These are phyloP conservation scores for Acleris literana DNA, from an alignment of 2,888 invertebrate species.

Conservation along the genomic window DNA sequence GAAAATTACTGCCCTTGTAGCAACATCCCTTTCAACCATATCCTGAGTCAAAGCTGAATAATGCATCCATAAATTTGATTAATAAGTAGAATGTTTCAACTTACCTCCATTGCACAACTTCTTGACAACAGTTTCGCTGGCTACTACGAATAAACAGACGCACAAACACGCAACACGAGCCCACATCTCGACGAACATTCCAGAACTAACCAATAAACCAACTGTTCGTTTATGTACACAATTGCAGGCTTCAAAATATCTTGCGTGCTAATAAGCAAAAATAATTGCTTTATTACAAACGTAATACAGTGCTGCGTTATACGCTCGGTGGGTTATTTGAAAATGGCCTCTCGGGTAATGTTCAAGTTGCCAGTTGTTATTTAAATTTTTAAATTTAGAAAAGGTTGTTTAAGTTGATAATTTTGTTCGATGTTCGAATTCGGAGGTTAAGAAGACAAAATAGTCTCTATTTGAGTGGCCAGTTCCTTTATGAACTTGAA, in stretches of 20 bases:
- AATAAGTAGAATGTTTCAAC: neutral
- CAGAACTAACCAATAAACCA: slow-evolving; percentile 35
- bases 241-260: neutral
- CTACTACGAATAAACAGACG: slow-evolving; percentile 36
- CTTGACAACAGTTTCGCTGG: slow-evolving; percentile 54
- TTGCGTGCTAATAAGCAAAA: neutral
- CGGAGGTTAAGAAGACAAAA: no score
- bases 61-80: neutral
- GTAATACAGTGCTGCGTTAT: no score
- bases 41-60: neutral
- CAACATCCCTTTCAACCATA: no score
- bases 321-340: no score
- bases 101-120: slow-evolving; percentile 63
- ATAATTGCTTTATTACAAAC: neutral
- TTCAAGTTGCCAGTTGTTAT: no score
- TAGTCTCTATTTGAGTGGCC: no score
- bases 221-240: neutral
- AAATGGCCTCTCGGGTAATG: no score
- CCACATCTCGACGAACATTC: slow-evolving; percentile 24
- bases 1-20: no score
- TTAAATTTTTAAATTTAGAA: no score
- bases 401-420: no score
- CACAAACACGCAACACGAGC: slow-evolving; percentile 38
- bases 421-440: no score
- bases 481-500: no score